Percentiles rank a stretch among this genome's conserved stretches.
phyloP scores from a whole-genome alignment of 2,113 vertebrate genomes.

The Grammomys surdaster region DNA sequence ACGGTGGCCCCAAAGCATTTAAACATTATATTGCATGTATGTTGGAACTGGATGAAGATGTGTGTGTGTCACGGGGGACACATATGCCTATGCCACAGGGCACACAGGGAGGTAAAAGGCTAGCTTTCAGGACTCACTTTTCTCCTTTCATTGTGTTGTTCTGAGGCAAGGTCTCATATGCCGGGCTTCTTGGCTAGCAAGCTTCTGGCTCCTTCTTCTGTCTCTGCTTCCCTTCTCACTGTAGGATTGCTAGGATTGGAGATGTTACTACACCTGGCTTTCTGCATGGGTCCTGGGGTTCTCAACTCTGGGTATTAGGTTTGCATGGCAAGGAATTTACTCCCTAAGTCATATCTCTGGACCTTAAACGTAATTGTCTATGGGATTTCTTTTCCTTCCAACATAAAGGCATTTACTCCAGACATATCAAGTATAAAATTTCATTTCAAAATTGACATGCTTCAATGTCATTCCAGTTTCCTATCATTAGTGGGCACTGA shows the following conservation, averaged over 20 bases:
- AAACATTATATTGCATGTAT: background rate
- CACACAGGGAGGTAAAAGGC: too few species aligned
- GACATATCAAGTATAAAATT: constrained; percentile 55
- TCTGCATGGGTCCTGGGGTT: background rate
- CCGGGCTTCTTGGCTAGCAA: too few species aligned
- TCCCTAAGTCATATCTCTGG: background rate
- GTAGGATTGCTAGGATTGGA: background rate
- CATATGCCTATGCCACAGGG: too few species aligned
- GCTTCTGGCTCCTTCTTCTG: too few species aligned
- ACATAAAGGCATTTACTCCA: constrained; percentile 50
- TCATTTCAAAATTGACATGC: constrained; percentile 56
- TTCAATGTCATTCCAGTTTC: constrained; percentile 81
- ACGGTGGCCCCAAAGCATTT: background rate
- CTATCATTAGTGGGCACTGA: constrained; percentile 79
- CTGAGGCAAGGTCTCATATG: background rate
- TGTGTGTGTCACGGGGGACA: background rate
- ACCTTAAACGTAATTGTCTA: background rate
- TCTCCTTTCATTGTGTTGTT: background rate
- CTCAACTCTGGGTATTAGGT: background rate
- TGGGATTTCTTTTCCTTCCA: background rate
- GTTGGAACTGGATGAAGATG: background rate
- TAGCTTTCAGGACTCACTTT: background rate
- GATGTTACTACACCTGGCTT: background rate
- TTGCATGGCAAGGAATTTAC: background rate
- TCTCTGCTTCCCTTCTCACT: background rate